Percentiles rank a stretch among this genome's conserved stretches.
Evolutionary conservation across 2,113 vertebrate species (phyloP).

Genomic region (Lates calcarifer): DNA sequence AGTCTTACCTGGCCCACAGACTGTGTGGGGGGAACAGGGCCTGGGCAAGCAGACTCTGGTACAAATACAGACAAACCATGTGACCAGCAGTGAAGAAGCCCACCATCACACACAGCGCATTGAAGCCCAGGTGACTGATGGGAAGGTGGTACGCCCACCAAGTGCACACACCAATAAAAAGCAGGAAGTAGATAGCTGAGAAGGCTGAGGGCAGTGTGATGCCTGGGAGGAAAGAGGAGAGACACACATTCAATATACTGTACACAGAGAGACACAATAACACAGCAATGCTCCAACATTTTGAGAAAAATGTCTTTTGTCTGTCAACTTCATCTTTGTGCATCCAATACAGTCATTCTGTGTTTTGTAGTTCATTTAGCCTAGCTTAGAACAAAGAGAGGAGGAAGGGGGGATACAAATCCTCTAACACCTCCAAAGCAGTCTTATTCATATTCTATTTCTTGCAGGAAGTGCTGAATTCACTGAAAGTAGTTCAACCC

Average conservation of each 20-base stretch:
- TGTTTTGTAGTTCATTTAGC: neutral
- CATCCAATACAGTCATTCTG: neutral
- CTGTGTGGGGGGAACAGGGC: constrained; percentile 84
- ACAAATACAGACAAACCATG: constrained; percentile 92
- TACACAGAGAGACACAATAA: neutral
- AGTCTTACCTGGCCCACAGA: constrained; percentile 93
- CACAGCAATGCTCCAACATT: neutral
- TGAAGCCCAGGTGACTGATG: constrained; percentile 87
- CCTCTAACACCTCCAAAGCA: neutral
- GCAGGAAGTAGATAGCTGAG: constrained; percentile 92
- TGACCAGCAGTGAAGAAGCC: constrained; percentile 89
- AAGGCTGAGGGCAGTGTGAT: constrained; percentile 93
- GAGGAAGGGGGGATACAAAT: neutral
- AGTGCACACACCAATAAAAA: constrained; percentile 90
- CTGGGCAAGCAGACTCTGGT: constrained; percentile 90
- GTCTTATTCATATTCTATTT: neutral
- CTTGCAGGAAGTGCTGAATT: neutral
- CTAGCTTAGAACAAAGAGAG: neutral
- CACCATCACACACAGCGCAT: constrained; percentile 85
- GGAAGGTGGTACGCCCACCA: constrained; percentile 98
- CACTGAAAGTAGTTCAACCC: neutral
- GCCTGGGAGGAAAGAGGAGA: constrained; percentile 72
- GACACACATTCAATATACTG: neutral
- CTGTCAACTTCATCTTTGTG: neutral
- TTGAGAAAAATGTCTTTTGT: neutral